These are phyloP conservation scores for Stigmatopora nigra DNA, from an alignment of 2,113 vertebrate genomes.

Conservation along the genomic window DNA sequence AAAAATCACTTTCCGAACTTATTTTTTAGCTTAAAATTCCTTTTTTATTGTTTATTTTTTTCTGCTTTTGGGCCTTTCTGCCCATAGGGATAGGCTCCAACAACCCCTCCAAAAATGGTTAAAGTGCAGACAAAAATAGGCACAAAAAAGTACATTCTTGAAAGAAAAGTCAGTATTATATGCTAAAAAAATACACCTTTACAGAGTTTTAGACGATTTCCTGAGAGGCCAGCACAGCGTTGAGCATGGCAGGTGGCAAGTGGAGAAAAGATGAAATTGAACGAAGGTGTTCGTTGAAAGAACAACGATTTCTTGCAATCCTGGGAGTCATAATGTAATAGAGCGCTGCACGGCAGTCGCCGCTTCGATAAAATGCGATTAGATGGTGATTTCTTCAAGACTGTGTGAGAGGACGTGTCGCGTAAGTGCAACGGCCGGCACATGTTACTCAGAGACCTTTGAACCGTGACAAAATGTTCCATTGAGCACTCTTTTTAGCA, in stretches of 20 bases:
- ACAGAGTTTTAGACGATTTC: too few species aligned
- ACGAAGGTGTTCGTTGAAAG: conserved; percentile 38
- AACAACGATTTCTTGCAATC: conserved; percentile 4
- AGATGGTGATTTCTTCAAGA: conserved; percentile 17
- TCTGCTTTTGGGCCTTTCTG: too few species aligned
- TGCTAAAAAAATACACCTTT: too few species aligned
- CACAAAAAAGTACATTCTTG: too few species aligned
- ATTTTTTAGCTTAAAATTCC: too few species aligned
- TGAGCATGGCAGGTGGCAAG: conserved; percentile 26
- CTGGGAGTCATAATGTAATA: conserved; percentile 32
- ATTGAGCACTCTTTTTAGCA: background rate
- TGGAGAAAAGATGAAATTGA: conserved; percentile 18
- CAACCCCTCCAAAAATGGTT: too few species aligned
- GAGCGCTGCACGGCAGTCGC: conserved; percentile 32
- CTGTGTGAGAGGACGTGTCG: conserved; percentile 4
- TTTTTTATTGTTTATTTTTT: too few species aligned
- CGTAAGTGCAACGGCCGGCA: background rate
- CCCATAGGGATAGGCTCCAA: too few species aligned
- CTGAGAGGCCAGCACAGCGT: conserved; percentile 1
- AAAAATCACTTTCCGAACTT: too few species aligned
- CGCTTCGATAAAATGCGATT: conserved; percentile 17
- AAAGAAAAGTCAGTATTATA: too few species aligned
- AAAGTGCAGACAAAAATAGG: too few species aligned
- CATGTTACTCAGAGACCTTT: conserved; percentile 6
- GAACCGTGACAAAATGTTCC: conserved; percentile 6